These are phyloP conservation scores for Acanthornis magna DNA, from an alignment of 2,797 vertebrate species.

Conservation along the genomic window DNA sequence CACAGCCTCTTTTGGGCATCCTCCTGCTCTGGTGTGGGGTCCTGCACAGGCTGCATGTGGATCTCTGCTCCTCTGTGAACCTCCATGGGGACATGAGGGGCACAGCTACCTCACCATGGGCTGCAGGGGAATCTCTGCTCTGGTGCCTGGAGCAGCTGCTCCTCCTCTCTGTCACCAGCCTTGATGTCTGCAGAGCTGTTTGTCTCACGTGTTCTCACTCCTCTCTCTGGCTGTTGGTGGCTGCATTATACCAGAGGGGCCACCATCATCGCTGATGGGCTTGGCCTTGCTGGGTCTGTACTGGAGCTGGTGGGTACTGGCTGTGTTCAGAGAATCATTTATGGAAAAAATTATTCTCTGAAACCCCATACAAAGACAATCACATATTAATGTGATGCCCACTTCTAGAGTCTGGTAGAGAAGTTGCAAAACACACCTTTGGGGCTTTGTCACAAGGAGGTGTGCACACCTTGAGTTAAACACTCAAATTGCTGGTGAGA, in stretches of 20 bases:
- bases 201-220: not conserved
- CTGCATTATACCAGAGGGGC: not conserved
- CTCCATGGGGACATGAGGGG: not conserved
- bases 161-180: not conserved
- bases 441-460: not conserved
- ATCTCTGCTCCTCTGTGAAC: not conserved
- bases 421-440: not conserved
- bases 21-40: rapidly evolving
- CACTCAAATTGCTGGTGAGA: not conserved
- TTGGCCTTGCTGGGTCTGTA: not conserved
- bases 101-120: not conserved
- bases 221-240: not conserved
- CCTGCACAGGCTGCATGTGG: not conserved
- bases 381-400: not conserved
- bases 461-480: not conserved
- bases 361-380: not conserved
- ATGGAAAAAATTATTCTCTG: not conserved
- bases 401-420: not conserved
- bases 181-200: not conserved
- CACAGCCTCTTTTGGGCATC: not conserved
- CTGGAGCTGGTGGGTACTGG: not conserved
- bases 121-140: not conserved
- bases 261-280: rapidly evolving
- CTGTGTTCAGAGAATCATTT: not conserved
- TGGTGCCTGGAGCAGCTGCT: not conserved